phyloP scores from a whole-genome alignment of 2,888 invertebrate species.

The Apodemia zela region DNA sequence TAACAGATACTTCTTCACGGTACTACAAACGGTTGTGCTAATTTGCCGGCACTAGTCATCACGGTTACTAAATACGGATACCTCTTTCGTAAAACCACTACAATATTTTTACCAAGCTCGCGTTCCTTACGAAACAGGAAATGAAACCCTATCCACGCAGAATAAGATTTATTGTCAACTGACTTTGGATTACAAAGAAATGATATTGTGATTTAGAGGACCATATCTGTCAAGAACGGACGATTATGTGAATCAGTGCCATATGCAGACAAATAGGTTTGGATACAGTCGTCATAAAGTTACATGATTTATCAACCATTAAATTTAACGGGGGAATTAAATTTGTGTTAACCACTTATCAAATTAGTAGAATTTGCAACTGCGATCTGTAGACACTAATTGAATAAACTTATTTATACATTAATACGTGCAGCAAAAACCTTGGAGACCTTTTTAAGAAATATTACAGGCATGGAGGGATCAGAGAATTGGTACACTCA shows the following conservation, averaged over 20 bases:
- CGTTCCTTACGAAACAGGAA: conserved; percentile 22
- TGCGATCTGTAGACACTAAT: too few species aligned
- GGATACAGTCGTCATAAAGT: conserved; percentile 65
- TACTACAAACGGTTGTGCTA: too few species aligned
- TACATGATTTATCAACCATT: conserved; percentile 56
- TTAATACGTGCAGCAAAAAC: too few species aligned
- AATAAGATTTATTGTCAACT: conserved; percentile 36
- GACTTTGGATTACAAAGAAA: conserved; percentile 49
- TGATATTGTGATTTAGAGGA: conserved; percentile 63
- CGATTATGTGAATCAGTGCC: conserved; percentile 64
- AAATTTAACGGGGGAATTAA: conserved; percentile 6
- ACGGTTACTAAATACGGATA: neutral
- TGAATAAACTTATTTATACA: too few species aligned
- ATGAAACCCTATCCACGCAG: conserved; percentile 30
- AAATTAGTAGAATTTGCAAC: conserved; percentile 18
- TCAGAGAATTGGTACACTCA: too few species aligned
- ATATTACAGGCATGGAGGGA: too few species aligned
- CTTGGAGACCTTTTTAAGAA: too few species aligned
- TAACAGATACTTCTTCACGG: too few species aligned
- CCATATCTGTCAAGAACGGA: conserved; percentile 62
- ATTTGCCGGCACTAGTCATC: too few species aligned
- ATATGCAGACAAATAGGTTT: conserved; percentile 69
- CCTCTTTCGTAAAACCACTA: neutral
- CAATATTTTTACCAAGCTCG: neutral
- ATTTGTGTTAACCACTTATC: conserved; percentile 18